These are phyloP conservation scores for Rhingia campestris DNA, from an alignment of 2,888 invertebrate species.

Conservation along the genomic window DNA sequence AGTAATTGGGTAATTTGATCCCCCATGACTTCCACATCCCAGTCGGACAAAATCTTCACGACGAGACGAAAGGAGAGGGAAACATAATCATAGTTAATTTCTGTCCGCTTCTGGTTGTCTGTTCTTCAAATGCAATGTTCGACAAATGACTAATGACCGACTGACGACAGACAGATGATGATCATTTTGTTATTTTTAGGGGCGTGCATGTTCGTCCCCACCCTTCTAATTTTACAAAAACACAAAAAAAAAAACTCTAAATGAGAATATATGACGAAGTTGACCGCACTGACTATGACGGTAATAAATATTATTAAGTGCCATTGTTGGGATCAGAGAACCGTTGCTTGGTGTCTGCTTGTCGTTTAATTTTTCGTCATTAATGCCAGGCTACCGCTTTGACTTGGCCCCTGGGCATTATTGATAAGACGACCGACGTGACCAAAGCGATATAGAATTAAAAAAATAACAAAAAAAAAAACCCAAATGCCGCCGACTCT, in stretches of 20 bases:
- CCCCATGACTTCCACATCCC: constrained; percentile 33
- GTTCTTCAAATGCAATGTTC: constrained; percentile 44
- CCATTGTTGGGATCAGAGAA: constrained; percentile 58
- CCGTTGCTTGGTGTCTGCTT: not conserved
- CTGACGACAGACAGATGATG: constrained; percentile 50
- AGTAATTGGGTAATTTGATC: constrained; percentile 62
- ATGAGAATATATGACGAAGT: constrained; percentile 66
- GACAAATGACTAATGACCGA: constrained; percentile 67
- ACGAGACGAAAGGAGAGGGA: constrained; percentile 1
- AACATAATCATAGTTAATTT: constrained; percentile 60
- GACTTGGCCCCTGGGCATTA: constrained; percentile 47
- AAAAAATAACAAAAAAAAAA: constrained; percentile 50
- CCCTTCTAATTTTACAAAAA: constrained; percentile 18
- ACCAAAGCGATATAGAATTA: constrained; percentile 44
- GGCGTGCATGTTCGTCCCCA: constrained; percentile 8
- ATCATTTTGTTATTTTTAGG: constrained; percentile 33
- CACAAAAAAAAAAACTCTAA: constrained; percentile 56
- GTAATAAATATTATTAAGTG: constrained; percentile 69
- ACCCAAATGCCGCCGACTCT: constrained; percentile 19
- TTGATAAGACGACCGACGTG: constrained; percentile 52
- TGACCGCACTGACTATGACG: constrained; percentile 56
- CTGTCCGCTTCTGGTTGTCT: constrained; percentile 26
- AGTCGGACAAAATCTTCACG: not conserved
- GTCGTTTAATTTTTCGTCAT: constrained; percentile 50
- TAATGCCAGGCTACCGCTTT: constrained; percentile 60